Base-by-base conservation (phyloP, 2,113 vertebrate species). In the Brachyistius frenatus region DNA sequence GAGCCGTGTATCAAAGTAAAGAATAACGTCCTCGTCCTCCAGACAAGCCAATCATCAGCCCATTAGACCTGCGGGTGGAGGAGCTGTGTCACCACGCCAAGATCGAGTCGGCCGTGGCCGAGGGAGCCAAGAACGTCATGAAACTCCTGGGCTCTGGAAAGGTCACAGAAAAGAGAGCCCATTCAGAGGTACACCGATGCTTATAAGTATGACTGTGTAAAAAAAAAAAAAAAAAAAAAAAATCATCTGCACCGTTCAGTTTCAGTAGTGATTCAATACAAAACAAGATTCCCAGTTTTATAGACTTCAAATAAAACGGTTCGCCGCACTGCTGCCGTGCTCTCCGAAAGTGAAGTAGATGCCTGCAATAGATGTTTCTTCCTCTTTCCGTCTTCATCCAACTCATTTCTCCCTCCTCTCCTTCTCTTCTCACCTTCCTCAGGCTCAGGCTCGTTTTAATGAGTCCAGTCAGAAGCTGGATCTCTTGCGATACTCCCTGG, bases 51-150 rank as follows among this genome's bases (percentile, higher is more conserved):
- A 97, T 98, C 88, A 98, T 99, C 95, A 99, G 98, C 88, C 98
- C 98, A 36, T 94, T 99, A 89, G 98, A 99, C 85, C 96, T 99
- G 83, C 96, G 98, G 76, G 96, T 99, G 94, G 98, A 99, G 94
- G 98, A 99, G 93, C 90, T 99, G 76, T 95, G 97, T 76, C 98
- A 99, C 93, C 98, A 99, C 85, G 97, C 98, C 86, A 96, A 95
- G 95, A 99, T 99, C 93, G 98, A 99, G 86, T 98, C 97, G 65
- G 98, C 98, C 52, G 97, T 99, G 66, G 97, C 97, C 11, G 98
- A 99, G 92, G 98, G 98, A 89, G 98, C 98, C 92, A 99, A 99
- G 91, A 99, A 99, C 60, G 98, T 99, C 88, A 99, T 99, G 97
- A 99, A 98, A 91, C 96, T 99, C 73, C 95, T 99, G 86, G 97